Evolutionary conservation across 1,140 invertebrate species (phyloP).

Genomic region (Venustaconcha ellipsiformis): DNA sequence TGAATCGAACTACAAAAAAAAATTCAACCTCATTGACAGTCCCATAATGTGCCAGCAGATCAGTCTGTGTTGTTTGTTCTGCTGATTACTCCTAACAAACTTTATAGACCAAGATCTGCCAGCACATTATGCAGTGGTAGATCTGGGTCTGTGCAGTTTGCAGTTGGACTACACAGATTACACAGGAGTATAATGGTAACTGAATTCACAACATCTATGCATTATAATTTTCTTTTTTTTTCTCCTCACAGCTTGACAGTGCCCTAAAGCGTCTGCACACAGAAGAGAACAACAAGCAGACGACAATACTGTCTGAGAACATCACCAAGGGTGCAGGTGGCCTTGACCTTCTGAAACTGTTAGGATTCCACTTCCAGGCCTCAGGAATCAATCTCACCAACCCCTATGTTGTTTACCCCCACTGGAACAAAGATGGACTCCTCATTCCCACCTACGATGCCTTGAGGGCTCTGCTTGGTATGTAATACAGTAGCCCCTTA

Average conservation of each 20-base stretch:
- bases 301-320: conserved; percentile 35
- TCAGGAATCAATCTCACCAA: conserved; percentile 40
- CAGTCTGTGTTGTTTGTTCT: too few species aligned
- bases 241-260: conserved; percentile 56
- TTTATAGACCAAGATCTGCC: too few species aligned
- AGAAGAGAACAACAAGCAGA: conserved; percentile 54
- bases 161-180: too few species aligned
- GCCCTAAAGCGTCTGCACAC: conserved; percentile 62
- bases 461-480: conserved; percentile 55
- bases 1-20: too few species aligned
- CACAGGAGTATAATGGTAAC: too few species aligned
- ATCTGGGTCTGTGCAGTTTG: too few species aligned
- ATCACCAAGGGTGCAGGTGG: conserved; percentile 38
- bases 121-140: too few species aligned
- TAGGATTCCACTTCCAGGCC: conserved; percentile 66
- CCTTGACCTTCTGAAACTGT: conserved; percentile 55
- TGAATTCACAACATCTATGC: too few species aligned
- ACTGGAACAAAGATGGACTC: conserved; percentile 63
- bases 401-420: conserved; percentile 65
- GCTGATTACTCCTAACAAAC: too few species aligned
- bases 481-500: neutral
- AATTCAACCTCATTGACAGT: too few species aligned
- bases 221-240: neutral
- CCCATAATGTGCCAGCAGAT: too few species aligned
- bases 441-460: conserved; percentile 63